Base-by-base conservation (phyloP, 2,888 invertebrate genomes). In the Nomada lathburiana region DNA sequence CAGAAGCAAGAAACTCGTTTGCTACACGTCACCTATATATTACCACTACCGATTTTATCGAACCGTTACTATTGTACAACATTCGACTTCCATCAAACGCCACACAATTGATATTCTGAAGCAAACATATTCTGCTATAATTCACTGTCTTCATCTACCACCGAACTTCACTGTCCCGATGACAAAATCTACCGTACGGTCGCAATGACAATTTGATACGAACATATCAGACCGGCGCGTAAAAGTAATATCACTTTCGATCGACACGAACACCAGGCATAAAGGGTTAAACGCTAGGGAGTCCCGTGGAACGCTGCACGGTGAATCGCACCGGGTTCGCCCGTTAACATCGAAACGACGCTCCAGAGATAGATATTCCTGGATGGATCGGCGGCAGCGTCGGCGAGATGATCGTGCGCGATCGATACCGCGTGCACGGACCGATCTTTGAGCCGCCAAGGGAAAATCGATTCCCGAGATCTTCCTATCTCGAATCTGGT, bases 391-490 rank as follows among this genome's bases (percentile, higher is more conserved):
- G 29, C 23, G 29, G 47, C 20, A 44, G 42, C 68, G 62, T 44
- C 26, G 71, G 72, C 73, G 60, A 69, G 84, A 77, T 71, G 86
- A 83, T 85, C 80, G 76, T 71, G 83, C 57, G 57, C 79, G 79
- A 86, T 86, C 82, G 86, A 84, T 86, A 85, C 67, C 77, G 65
- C 53, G 71, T 50, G 62, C 53, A 29, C 76, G 69, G 62, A 13
- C 64, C 53, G 86, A 70, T 76, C 81, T 73, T 50, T 68, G 53
- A 65, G 82, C 84, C 77, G 83, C 72, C 20, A 59, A 76, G 53
- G 80, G 84, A 87, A 82, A 88, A 90, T 90, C 90, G 90, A 88
- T 89, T 88, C 88, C 77, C 80, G 72, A 76, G 88, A 90, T 89
- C 88, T 79, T 42, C 73, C 79, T 90, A 90, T 90, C 90, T 89